Conservation (phyloP, 23 tunicate genomes). For the Trididemnum miniatum region DNA sequence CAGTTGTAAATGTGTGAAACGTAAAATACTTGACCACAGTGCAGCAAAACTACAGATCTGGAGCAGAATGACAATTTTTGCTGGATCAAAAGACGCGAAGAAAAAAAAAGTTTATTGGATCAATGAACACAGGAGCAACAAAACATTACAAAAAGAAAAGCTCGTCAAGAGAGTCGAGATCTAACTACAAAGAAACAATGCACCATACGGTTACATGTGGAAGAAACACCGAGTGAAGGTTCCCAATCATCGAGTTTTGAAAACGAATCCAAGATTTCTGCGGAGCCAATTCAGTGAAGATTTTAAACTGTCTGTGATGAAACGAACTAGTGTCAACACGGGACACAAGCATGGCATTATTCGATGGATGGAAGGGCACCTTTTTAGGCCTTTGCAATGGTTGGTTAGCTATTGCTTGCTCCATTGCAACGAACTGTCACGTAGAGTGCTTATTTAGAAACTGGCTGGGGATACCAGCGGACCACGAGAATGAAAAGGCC, state of each 20-base stretch:
- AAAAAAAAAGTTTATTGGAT: constrained; percentile 6
- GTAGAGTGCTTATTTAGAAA: not conserved
- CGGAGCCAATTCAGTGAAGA: not conserved
- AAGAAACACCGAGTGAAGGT: not conserved
- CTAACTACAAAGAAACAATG: too few species aligned
- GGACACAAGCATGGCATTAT: not conserved
- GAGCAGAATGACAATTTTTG: not conserved
- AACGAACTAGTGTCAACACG: not conserved
- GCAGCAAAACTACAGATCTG: not conserved
- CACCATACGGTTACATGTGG: too few species aligned
- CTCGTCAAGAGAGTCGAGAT: too few species aligned
- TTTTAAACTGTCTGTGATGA: not conserved
- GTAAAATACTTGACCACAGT: not conserved
- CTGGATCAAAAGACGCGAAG: not conserved
- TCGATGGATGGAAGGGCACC: not conserved
- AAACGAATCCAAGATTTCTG: too few species aligned
- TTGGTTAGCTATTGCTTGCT: not conserved
- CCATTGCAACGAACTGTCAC: not conserved
- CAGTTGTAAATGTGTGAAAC: not conserved
- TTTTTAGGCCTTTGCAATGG: not conserved
- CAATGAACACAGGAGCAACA: not conserved
- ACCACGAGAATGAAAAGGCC: not conserved
- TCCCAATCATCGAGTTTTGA: not conserved
- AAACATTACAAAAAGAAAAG: too few species aligned
- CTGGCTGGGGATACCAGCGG: not conserved